Conservation (phyloP, 2,113 vertebrate genomes). For the Zosterops japonicus region DNA sequence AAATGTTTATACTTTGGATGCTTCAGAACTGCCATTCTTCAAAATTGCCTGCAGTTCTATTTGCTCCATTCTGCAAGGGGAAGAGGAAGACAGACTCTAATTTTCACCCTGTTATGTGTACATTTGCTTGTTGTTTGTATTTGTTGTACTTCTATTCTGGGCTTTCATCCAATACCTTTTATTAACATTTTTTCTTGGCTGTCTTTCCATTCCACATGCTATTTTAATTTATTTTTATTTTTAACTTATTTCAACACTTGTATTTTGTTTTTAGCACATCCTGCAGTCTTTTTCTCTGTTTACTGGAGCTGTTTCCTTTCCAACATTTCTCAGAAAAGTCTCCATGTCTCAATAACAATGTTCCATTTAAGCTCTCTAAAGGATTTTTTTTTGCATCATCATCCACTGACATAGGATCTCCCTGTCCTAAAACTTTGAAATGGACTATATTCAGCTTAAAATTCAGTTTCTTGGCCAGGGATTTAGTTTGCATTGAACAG, state of each 20-base stretch:
- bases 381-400: background rate
- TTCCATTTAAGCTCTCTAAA: background rate
- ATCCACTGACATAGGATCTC: background rate
- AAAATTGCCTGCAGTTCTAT: background rate
- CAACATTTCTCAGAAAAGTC: background rate
- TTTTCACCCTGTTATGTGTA: slow-evolving; percentile 39
- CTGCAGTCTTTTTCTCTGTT: background rate
- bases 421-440: background rate
- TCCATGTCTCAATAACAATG: background rate
- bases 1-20: background rate
- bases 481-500: background rate
- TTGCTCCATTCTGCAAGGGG: background rate
- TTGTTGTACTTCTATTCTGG: slow-evolving; percentile 44
- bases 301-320: background rate
- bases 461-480: background rate
- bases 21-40: background rate
- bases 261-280: background rate
- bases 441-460: background rate
- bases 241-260: background rate
- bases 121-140: slow-evolving; percentile 41
- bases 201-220: background rate
- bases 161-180: slow-evolving; percentile 50
- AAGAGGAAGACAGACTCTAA: background rate
- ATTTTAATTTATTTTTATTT: slow-evolving; percentile 28
- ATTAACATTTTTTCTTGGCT: slow-evolving; percentile 54